Base-by-base conservation (phyloP, 2,888 invertebrate genomes). In the Oscheius sp. region DNA sequence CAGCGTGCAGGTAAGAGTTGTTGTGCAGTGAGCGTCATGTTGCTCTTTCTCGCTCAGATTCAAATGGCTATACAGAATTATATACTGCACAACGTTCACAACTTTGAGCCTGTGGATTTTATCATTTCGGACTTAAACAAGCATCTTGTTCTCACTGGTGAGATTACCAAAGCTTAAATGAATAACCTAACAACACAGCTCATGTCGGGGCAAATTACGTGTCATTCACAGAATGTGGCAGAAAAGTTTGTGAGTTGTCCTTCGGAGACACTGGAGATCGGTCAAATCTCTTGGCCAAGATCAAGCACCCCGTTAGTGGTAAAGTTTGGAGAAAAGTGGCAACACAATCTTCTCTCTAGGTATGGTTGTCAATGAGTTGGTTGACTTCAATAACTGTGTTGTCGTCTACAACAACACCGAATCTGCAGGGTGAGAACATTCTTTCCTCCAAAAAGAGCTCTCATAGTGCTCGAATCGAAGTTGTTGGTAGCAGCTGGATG, bases 251-350 rank as follows among this genome's bases (percentile, higher is more conserved):
- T 58, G 77, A 79, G 21, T 66, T 82, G 9, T 79, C 81, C 13
- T 57, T 83, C 1, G 74, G 79, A 2, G 84, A 84, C 51, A 58
- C 62, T 21, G 83, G 85, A 50, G 82, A 82, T 37, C 63, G 71
- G 13, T 70, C 73, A 4, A 77, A 75, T 42, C 74, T 75, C 32
- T 58, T 85, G 32, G 81, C 86, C 32, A 87, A 86, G 75, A 84
- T 87, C 50, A 83, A 86, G 57, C 87, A 87, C 77, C 87, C 87
- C 5, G 82, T 87, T 33, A 80, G 85, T 37, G 85, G 85, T 85
- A 55, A 29, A 2, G 32, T 48, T 42, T 13, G 21, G 2, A 2
- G 4, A 7, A 11, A 11, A 3, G 47, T n/a, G 48, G 33, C 1
- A 47, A n/a, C 13, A 57, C 2, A 32, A 57, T 32, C 29, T 1